phyloP scores from a whole-genome alignment of 1,140 invertebrate species.

The Alviniconcha marisindica region DNA sequence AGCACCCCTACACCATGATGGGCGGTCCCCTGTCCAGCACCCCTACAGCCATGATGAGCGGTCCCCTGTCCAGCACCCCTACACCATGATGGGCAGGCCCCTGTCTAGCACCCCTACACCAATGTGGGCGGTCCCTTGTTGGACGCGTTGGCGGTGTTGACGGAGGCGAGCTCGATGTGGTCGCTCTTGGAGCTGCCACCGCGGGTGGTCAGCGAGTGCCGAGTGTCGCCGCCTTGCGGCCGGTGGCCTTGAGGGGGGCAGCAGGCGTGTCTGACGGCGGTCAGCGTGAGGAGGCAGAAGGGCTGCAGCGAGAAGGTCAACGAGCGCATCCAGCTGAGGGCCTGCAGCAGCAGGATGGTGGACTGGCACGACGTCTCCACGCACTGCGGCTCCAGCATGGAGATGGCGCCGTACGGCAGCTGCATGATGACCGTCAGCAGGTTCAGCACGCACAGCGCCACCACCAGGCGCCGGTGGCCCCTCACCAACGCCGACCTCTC shows the following conservation, averaged over 20 bases:
- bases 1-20: no score
- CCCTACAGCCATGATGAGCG: no score
- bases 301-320: constrained; percentile 42
- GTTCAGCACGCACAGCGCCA: constrained; percentile 44
- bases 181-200: constrained; percentile 6
- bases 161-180: constrained; percentile 4
- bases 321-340: constrained; percentile 47
- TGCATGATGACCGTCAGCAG: constrained; percentile 43
- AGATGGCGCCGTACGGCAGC: constrained; percentile 49
- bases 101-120: background rate
- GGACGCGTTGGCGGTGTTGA: background rate
- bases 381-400: constrained; percentile 42
- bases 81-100: background rate
- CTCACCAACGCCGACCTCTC: constrained; percentile 1
- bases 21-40: no score
- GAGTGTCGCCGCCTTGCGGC: background rate
- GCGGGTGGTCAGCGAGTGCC: background rate
- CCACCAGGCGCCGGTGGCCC: constrained; percentile 45
- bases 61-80: background rate
- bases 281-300: constrained; percentile 42
- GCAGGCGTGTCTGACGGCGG: constrained; percentile 28
- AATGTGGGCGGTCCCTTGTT: background rate
- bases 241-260: background rate
- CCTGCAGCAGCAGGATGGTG: constrained; percentile 42
- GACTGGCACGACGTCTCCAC: constrained; percentile 44